Percentiles rank a stretch among this genome's conserved stretches.
Conservation (phyloP, 2,888 invertebrate genomes). For the Trachelus troglodyta region DNA sequence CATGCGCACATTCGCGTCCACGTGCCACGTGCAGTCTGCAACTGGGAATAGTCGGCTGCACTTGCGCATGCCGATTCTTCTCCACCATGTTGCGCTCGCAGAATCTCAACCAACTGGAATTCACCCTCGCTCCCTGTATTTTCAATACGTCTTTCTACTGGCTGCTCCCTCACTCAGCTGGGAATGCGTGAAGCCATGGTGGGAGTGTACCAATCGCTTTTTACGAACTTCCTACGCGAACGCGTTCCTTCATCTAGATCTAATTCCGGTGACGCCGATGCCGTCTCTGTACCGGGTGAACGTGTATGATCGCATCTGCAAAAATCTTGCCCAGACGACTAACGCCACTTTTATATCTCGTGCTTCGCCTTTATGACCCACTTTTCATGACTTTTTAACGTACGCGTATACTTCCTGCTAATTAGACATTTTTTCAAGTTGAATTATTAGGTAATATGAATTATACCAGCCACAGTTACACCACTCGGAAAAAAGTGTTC, state of each 20-base stretch:
- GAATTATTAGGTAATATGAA: neutral
- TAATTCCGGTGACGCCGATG: slow-evolving; percentile 27
- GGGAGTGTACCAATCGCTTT: slow-evolving; percentile 15
- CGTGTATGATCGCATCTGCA: slow-evolving; percentile 29
- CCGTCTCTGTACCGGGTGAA: slow-evolving; percentile 12
- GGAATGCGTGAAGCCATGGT: neutral
- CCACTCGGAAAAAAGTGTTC: neutral
- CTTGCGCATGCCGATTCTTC: neutral
- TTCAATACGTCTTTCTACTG: neutral
- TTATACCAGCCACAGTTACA: neutral
- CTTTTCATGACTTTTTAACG: neutral
- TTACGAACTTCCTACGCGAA: slow-evolving; percentile 34
- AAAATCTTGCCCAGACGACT: slow-evolving; percentile 14
- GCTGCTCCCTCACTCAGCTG: neutral
- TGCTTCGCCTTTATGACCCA: neutral
- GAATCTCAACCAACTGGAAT: neutral
- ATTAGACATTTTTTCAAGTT: neutral
- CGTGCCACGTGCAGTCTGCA: neutral
- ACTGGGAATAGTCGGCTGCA: neutral
- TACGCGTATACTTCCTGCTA: neutral
- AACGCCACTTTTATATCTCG: neutral
- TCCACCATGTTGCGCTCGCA: neutral
- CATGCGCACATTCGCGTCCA: neutral
- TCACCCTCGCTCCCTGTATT: neutral
- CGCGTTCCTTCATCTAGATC: slow-evolving; percentile 29